Evolutionary conservation across 1,140 invertebrate genomes (phyloP).

Genomic region (Ostrea edulis): DNA sequence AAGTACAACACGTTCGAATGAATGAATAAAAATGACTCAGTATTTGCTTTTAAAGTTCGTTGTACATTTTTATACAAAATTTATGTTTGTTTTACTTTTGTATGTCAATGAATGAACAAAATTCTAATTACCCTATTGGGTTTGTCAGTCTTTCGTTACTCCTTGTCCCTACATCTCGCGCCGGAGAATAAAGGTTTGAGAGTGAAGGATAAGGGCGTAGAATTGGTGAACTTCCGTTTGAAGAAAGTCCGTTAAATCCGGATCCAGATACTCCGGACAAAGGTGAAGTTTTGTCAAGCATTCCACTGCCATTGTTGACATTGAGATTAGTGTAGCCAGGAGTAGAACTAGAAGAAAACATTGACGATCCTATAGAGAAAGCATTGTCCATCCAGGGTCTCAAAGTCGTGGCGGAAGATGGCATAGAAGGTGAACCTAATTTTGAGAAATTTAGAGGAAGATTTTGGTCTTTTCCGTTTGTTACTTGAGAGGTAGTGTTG

Average conservation of each 20-base stretch:
- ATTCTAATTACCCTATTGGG: constrained; percentile 13
- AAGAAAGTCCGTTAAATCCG: constrained; percentile 54
- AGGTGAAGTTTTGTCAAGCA: constrained; percentile 50
- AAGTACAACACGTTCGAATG: neutral
- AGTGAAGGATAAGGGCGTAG: constrained; percentile 54
- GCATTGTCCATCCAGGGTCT: constrained; percentile 58
- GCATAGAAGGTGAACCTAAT: constrained; percentile 49
- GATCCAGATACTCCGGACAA: constrained; percentile 27
- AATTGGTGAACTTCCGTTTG: constrained; percentile 48
- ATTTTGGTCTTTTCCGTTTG: constrained; percentile 52
- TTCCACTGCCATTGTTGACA: constrained; percentile 1
- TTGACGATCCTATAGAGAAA: constrained; percentile 51
- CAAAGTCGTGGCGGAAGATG: constrained; percentile 49
- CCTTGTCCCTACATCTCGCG: constrained; percentile 46
- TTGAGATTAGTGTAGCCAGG: constrained; percentile 54
- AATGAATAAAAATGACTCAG: neutral
- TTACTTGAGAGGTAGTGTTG: constrained; percentile 48
- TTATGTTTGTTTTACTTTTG: neutral
- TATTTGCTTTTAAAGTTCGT: constrained; percentile 8
- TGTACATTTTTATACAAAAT: neutral
- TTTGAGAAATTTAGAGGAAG: constrained; percentile 55
- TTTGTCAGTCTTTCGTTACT: constrained; percentile 48
- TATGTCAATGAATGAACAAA: neutral
- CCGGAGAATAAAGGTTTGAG: constrained; percentile 53
- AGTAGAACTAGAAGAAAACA: constrained; percentile 50